Percentiles rank a stretch among this genome's conserved stretches.
These are phyloP conservation scores for Metalampra italica DNA, from an alignment of 2,888 invertebrate genomes.

Conservation along the genomic window DNA sequence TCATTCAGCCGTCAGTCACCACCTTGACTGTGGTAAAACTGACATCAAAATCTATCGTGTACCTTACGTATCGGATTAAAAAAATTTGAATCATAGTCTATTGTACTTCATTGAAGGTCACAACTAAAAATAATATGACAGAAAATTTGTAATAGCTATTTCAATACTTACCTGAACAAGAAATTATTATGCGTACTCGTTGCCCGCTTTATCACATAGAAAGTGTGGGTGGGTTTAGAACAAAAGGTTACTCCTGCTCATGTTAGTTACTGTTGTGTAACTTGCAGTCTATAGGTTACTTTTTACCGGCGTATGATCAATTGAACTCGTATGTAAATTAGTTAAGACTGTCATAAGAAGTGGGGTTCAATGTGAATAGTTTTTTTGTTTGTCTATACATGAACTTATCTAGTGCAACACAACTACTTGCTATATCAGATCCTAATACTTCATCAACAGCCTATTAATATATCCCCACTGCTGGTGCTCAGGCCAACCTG, in stretches of 20 bases:
- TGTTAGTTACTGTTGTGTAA: constrained; percentile 8
- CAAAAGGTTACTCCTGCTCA: constrained; percentile 5
- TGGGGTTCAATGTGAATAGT: constrained; percentile 10
- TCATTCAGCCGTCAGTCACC: no score
- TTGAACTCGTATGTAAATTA: constrained; percentile 20
- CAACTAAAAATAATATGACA: no score
- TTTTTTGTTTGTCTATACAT: constrained; percentile 13
- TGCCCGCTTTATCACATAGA: constrained; percentile 25
- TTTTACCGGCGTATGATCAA: constrained; percentile 18
- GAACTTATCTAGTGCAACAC: background rate
- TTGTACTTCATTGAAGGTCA: no score
- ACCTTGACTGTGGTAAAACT: no score
- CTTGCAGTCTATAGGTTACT: constrained; percentile 20
- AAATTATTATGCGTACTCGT: constrained; percentile 23
- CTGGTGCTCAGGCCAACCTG: no score
- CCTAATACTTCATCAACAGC: no score
- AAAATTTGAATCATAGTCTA: no score
- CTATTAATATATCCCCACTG: no score
- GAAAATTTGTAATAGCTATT: no score
- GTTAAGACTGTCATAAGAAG: constrained; percentile 21
- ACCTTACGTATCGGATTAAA: no score
- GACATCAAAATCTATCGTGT: no score
- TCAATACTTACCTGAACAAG: background rate
- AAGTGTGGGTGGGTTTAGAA: constrained; percentile 18
- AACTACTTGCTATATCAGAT: no score